Conservation (phyloP, 2,888 invertebrate genomes). For the Rotaria sp. region DNA sequence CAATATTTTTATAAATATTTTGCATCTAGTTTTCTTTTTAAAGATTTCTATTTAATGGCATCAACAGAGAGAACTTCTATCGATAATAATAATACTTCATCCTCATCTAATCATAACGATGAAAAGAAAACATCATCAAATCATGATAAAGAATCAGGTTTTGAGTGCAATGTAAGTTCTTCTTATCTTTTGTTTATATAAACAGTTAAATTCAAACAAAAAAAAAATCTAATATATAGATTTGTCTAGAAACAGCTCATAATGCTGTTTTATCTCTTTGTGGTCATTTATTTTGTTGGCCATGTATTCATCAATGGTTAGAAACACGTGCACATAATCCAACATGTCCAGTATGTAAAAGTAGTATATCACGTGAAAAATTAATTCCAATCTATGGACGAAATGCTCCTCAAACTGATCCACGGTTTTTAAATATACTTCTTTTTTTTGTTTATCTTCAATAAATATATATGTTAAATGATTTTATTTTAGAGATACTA, state of each 20-base stretch:
- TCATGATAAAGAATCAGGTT: constrained; percentile 6
- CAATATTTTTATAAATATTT: neutral
- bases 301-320: constrained; percentile 89
- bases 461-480: neutral
- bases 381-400: constrained; percentile 94
- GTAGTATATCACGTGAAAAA: constrained; percentile 90
- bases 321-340: constrained; percentile 84
- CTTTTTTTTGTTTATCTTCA: constrained; percentile 54
- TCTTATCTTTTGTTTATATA: neutral
- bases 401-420: constrained; percentile 47
- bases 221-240: neutral
- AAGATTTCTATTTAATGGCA: neutral
- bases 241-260: constrained; percentile 39
- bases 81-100: neutral
- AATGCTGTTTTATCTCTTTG: constrained; percentile 38
- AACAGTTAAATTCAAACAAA: neutral
- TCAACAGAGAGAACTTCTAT: neutral
- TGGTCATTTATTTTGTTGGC: constrained; percentile 62
- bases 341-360: constrained; percentile 91
- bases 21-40: neutral
- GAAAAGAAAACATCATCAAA: neutral
- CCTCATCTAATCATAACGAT: neutral
- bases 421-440: neutral
- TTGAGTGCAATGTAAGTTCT: neutral
- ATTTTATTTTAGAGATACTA: constrained; percentile 59